Evolutionary conservation across 2,888 invertebrate species (phyloP).

Genomic region (Ochropleura plecta): DNA sequence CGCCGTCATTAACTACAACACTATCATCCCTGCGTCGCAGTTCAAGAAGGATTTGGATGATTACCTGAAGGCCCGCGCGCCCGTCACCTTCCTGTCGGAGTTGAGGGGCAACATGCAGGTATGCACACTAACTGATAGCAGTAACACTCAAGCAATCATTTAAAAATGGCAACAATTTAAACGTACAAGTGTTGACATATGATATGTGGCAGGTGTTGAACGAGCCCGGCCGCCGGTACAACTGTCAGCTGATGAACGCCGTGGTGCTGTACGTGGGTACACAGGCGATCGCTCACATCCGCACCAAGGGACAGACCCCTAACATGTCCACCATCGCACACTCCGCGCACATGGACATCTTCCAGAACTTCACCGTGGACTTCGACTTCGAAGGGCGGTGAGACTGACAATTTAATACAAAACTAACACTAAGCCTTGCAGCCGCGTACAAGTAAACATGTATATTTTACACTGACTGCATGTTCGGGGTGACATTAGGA

Average conservation of each 20-base stretch:
- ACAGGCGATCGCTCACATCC: conserved; percentile 97
- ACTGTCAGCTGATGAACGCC: conserved; percentile 99
- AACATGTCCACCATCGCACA: conserved; percentile 99
- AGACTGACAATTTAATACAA: conserved; percentile 54
- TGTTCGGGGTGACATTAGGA: conserved; percentile 4
- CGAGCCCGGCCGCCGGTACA: conserved; percentile 97
- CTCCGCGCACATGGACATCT: conserved; percentile 99
- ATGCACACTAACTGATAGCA: conserved; percentile 36
- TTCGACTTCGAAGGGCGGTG: conserved; percentile 98
- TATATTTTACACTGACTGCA: conserved; percentile 8
- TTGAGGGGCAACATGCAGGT: conserved; percentile 97
- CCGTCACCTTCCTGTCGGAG: conserved; percentile 98
- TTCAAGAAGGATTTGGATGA: conserved; percentile 99
- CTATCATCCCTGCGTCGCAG: conserved; percentile 95
- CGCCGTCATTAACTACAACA: conserved; percentile 96
- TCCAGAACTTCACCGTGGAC: conserved; percentile 99
- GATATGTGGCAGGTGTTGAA: conserved; percentile 90
- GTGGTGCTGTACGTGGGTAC: conserved; percentile 99
- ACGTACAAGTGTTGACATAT: not conserved
- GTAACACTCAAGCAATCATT: not conserved
- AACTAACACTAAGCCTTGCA: not conserved
- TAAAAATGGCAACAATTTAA: not conserved
- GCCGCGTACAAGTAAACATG: not conserved
- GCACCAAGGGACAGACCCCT: conserved; percentile 97
- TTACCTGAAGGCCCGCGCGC: conserved; percentile 97